A percentile compares a stretch with the other conserved stretches of the same genome.
phyloP scores from a whole-genome alignment of 2,888 invertebrate species.

The Melieria omissa region DNA sequence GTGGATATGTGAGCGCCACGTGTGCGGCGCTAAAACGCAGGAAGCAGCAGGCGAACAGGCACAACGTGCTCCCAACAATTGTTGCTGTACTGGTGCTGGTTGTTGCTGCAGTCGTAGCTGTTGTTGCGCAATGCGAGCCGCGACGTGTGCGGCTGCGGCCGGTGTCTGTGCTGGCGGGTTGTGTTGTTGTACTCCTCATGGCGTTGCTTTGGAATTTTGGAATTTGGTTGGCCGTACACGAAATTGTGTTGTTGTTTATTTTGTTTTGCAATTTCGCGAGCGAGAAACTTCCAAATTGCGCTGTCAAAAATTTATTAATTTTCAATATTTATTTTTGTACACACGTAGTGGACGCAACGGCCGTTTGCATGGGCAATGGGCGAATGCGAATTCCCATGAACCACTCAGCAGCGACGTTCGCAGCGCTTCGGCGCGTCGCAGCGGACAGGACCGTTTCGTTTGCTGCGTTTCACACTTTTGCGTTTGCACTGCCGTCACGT shows the following conservation, averaged over 20 bases:
- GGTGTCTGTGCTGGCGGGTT: constrained; percentile 18
- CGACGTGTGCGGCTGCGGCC: constrained; percentile 1
- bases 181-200: constrained; percentile 21
- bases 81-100: constrained; percentile 1
- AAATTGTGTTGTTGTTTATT: background rate
- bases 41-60: constrained; percentile 32
- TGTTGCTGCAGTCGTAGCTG: background rate
- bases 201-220: background rate
- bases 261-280: too few relatives aligned
- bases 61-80: background rate
- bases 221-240: background rate
- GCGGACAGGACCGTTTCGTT: constrained; percentile 8
- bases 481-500: constrained; percentile 17
- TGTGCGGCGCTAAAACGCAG: constrained; percentile 68
- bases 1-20: constrained; percentile 90
- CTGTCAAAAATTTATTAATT: too few relatives aligned
- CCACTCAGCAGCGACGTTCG: too few relatives aligned
- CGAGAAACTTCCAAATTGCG: too few relatives aligned
- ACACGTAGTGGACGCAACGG: too few relatives aligned
- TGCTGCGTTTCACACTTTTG: constrained; percentile 12
- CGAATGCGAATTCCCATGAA: too few relatives aligned
- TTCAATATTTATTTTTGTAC: too few relatives aligned
- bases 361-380: too few relatives aligned
- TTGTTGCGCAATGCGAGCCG: background rate
- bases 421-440: background rate